phyloP scores from a whole-genome alignment of 1,140 invertebrate species.

The Battus philenor region DNA sequence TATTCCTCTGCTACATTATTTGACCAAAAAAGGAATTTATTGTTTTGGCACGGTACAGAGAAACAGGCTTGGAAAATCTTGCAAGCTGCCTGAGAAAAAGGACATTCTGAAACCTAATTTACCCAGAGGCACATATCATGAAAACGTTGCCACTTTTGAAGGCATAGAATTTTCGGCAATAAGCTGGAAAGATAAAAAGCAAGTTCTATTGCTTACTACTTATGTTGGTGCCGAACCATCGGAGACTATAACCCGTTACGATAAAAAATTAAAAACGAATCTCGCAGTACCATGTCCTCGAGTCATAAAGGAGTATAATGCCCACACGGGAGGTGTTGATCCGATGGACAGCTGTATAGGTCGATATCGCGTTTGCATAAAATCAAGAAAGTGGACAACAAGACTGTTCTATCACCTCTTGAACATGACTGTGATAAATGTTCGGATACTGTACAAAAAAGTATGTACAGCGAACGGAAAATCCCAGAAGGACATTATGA shows the following conservation, averaged over 20 bases:
- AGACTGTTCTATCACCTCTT: constrained; percentile 45
- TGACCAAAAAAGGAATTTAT: constrained; percentile 17
- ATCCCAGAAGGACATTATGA: constrained; percentile 22
- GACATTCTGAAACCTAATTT: constrained; percentile 18
- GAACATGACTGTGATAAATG: constrained; percentile 22
- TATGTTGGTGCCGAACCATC: constrained; percentile 21
- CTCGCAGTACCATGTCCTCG: constrained; percentile 18
- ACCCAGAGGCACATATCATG: constrained; percentile 21
- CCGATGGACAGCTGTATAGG: constrained; percentile 44
- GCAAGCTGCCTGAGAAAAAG: constrained; percentile 21
- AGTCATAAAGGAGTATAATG: constrained; percentile 28
- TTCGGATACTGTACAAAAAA: constrained; percentile 32
- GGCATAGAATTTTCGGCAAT: constrained; percentile 18
- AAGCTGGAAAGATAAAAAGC: constrained; percentile 21
- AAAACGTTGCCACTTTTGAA: constrained; percentile 19
- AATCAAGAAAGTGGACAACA: constrained; percentile 51
- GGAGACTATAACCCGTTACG: constrained; percentile 19
- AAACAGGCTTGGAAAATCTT: constrained; percentile 21
- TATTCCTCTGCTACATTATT: constrained; percentile 4
- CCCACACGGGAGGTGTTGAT: constrained; percentile 33
- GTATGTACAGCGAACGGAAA: constrained; percentile 18
- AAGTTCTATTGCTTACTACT: constrained; percentile 19
- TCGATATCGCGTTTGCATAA: constrained; percentile 43
- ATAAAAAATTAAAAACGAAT: constrained; percentile 23
- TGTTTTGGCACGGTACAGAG: constrained; percentile 20